These are phyloP conservation scores for Chelon auratus DNA, from an alignment of 2,797 vertebrate species.

Conservation along the genomic window DNA sequence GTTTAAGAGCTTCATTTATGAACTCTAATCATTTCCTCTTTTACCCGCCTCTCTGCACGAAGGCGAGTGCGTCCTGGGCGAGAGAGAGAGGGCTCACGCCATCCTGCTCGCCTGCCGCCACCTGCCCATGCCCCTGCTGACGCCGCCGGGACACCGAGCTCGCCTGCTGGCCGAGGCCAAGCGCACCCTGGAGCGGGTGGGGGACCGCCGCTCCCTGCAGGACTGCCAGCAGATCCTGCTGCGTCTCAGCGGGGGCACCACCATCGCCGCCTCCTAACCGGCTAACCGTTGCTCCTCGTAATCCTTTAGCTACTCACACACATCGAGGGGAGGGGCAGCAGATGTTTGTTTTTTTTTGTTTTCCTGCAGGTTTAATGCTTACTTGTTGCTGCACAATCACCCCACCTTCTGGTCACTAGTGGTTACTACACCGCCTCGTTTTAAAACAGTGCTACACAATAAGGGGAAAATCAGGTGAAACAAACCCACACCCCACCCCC, in stretches of 20 bases:
- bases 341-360: too few species aligned
- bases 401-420: slow-evolving; percentile 56
- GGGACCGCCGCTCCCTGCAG: slow-evolving; percentile 93
- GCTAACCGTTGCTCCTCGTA: slow-evolving; percentile 3
- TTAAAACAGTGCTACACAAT: slow-evolving; percentile 18
- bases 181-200: slow-evolving; percentile 95
- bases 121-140: slow-evolving; percentile 94
- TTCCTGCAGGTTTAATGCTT: slow-evolving; percentile 5
- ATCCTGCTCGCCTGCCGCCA: slow-evolving; percentile 96
- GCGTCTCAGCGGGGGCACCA: slow-evolving; percentile 93
- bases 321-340: too few species aligned
- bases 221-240: slow-evolving; percentile 98
- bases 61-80: slow-evolving; percentile 83
- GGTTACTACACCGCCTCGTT: slow-evolving; percentile 25
- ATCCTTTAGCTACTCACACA: too few species aligned
- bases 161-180: slow-evolving; percentile 95
- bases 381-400: slow-evolving; percentile 40
- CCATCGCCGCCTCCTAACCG: slow-evolving; percentile 91
- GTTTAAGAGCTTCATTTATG: not conserved
- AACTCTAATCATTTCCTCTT: slow-evolving; percentile 6
- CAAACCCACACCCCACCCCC: not conserved
- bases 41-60: slow-evolving; percentile 44
- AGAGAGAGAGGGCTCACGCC: slow-evolving; percentile 93
- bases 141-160: slow-evolving; percentile 92
- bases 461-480: slow-evolving; percentile 56